Conservation (phyloP, 2,888 invertebrate species). For the Cartodere bifasciata region DNA sequence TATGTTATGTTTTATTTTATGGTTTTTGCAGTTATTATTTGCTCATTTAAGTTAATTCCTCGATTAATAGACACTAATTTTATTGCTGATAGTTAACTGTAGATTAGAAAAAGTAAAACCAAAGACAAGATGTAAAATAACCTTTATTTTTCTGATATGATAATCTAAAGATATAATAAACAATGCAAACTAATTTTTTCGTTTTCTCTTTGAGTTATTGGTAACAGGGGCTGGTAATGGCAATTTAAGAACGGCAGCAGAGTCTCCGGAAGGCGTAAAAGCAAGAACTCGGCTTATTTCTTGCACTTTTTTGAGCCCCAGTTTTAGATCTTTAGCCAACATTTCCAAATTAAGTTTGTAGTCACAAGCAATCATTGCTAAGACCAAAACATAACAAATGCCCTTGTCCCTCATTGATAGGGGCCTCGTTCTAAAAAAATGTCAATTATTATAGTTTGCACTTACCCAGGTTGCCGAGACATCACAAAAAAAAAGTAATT, state of each 20-base stretch:
- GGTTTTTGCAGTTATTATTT: too few species aligned
- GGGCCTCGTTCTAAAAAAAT: conserved; percentile 27
- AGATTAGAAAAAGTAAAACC: too few species aligned
- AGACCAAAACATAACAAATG: conserved; percentile 28
- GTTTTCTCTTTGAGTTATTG: conserved; percentile 17
- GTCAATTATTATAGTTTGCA: neutral
- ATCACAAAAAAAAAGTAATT: conserved; percentile 3
- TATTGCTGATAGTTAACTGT: too few species aligned
- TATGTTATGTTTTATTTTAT: too few species aligned
- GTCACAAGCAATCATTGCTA: conserved; percentile 25
- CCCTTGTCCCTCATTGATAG: conserved; percentile 30
- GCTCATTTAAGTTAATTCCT: too few species aligned
- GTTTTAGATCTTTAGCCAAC: conserved; percentile 25
- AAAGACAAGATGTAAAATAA: too few species aligned
- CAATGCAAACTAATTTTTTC: conserved; percentile 13
- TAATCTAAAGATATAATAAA: too few species aligned
- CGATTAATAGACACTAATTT: too few species aligned
- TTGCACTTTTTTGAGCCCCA: conserved; percentile 26
- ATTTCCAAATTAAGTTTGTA: conserved; percentile 25
- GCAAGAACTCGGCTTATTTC: conserved; percentile 28
- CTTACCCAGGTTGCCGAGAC: neutral
- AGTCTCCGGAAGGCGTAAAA: conserved; percentile 20
- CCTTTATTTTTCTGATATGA: too few species aligned
- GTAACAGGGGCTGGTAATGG: conserved; percentile 26
- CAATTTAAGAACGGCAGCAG: conserved; percentile 22